These are phyloP conservation scores for Lagopus muta DNA, from an alignment of 2,113 vertebrate genomes.

Conservation along the genomic window DNA sequence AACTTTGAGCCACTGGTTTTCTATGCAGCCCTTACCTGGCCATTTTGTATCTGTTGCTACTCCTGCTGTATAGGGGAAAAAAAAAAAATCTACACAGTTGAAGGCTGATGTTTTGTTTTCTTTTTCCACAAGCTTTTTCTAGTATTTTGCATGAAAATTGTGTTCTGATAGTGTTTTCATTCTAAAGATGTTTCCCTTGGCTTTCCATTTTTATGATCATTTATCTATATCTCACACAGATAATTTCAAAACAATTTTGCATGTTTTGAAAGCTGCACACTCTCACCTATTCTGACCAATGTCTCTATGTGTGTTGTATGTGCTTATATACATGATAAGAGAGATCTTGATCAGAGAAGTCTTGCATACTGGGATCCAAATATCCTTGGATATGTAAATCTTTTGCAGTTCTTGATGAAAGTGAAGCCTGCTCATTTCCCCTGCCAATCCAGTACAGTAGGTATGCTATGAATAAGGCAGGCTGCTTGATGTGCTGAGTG, in stretches of 20 bases:
- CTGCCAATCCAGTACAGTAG: background rate
- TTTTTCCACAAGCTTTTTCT: background rate
- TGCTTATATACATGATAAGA: rapidly evolving
- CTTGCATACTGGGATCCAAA: background rate
- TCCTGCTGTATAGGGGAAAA: background rate
- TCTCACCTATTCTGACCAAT: background rate
- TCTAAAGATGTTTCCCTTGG: background rate
- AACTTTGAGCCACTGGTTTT: background rate
- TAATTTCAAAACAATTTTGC: background rate
- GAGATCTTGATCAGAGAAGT: background rate
- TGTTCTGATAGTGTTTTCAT: background rate
- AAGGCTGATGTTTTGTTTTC: background rate
- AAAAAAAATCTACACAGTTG: background rate
- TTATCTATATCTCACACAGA: background rate
- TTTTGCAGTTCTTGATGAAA: background rate
- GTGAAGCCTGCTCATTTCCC: constrained; percentile 1
- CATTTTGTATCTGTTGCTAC: background rate
- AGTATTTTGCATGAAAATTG: background rate
- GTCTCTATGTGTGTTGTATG: no score
- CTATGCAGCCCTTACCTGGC: background rate
- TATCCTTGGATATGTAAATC: background rate
- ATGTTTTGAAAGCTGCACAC: rapidly evolving
- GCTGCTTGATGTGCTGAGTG: constrained; percentile 23
- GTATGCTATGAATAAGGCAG: constrained; percentile 4
- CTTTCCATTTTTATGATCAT: background rate